phyloP scores from a whole-genome alignment of 1,140 invertebrate species.

The Uloborus diversus region DNA sequence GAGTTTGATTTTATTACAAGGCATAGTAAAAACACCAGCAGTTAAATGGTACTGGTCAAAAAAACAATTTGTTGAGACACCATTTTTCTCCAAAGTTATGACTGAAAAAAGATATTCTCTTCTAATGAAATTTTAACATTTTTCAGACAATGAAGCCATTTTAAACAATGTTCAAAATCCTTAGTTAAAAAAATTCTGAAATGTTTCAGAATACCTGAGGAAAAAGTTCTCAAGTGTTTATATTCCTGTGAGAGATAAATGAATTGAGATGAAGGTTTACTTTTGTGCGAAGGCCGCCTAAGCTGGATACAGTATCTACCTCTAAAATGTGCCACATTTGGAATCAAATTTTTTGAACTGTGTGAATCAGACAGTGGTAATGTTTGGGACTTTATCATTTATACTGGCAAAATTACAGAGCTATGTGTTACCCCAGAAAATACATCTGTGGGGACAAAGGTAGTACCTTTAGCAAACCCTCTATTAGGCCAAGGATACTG shows the following conservation, averaged over 20 bases:
- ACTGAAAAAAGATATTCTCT: neutral
- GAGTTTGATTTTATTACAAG: slow-evolving; percentile 2
- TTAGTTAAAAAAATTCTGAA: neutral
- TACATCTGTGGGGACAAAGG: neutral
- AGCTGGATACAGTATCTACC: neutral
- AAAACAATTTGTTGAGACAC: neutral
- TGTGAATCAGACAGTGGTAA: neutral
- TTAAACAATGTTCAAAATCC: neutral
- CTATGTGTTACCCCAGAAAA: neutral
- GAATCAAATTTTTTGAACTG: neutral
- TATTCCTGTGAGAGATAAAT: neutral
- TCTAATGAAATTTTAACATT: slow-evolving; percentile 2
- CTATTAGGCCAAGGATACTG: neutral
- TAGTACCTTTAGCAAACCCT: neutral
- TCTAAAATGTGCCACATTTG: neutral
- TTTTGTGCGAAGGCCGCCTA: neutral
- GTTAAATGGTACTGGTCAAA: slow-evolving; percentile 7
- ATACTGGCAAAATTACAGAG: neutral
- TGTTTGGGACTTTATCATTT: neutral
- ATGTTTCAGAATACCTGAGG: neutral
- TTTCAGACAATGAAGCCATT: neutral
- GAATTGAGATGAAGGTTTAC: neutral
- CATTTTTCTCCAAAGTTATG: neutral
- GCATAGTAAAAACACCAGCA: neutral
- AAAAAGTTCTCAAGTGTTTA: neutral